Evolutionary conservation across 2,797 vertebrate genomes (phyloP).

Genomic region (Chrysocyon brachyurus): DNA sequence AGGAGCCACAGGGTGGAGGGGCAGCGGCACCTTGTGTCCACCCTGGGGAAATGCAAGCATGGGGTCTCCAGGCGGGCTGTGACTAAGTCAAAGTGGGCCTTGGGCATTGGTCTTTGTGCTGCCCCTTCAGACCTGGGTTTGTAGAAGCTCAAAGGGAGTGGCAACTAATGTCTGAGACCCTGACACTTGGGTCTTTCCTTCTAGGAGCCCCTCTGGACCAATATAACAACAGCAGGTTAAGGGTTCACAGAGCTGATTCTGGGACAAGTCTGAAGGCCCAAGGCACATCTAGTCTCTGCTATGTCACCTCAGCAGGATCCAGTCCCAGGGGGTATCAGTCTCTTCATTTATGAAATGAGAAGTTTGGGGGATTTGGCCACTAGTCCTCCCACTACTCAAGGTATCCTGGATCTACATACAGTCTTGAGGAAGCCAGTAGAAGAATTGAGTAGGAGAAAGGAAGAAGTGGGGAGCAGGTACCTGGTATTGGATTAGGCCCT

Average conservation of each 20-base stretch:
- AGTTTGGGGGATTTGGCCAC: neutral
- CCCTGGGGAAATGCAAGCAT: neutral
- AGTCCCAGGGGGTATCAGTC: neutral
- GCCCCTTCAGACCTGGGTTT: neutral
- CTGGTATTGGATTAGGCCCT: neutral
- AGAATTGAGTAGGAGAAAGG: neutral
- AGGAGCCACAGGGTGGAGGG: neutral
- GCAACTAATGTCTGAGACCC: neutral
- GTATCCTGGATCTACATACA: neutral
- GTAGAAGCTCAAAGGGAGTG: neutral
- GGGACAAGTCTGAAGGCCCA: neutral
- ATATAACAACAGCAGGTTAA: neutral
- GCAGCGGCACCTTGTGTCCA: slow-evolving; percentile 19
- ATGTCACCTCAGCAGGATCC: neutral
- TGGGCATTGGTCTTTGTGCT: neutral
- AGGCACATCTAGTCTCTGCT: neutral
- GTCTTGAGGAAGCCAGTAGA: neutral
- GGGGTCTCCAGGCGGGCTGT: neutral
- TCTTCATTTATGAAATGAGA: slow-evolving; percentile 42
- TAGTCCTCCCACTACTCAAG: neutral
- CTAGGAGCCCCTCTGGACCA: neutral
- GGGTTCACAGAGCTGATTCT: neutral
- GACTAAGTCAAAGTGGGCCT: neutral
- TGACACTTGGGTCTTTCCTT: neutral
- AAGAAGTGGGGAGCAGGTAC: neutral